Evolutionary conservation across 2,113 vertebrate genomes (phyloP), one percentile per base, ranked within the genome.

Genomic region (Pseudorhombus dupliciocellatus): DNA sequence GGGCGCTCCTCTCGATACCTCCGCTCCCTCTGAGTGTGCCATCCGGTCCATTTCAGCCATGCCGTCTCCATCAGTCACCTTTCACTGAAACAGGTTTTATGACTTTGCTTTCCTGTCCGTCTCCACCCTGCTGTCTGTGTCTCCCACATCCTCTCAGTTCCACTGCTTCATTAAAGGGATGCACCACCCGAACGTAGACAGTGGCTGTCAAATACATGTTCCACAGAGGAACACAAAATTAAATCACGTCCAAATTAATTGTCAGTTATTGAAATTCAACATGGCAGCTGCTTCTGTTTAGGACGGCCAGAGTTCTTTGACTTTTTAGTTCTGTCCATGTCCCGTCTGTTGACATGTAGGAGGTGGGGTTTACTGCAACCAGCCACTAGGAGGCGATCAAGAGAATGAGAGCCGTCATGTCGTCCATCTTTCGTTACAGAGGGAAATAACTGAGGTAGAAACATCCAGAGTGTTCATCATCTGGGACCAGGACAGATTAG

Each of bases 51-150:
- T 66, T 59, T 66, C 53, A n/a, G 70, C 5, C 16, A 26, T 64
- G 61, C 70, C 73, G 44, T 65, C 24, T 66, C 75, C 65, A 53
- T 85, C 73, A 76, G 31, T 77, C 70, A 71, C 25, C 4, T 77
- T 78, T 65, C 42, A 3, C 52, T 18, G 16, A 44, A 54, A 82
- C 25, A 65, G 70, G 50, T 68, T 84, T 76, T 75, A 73, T 30
- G 66, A 88, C 37, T 26, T 74, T 30, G 28, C 18, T 44, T 42
- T n/a, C 9, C 9, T 40, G 22, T 61, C 21, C 55, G 15, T 44
- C 51, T 21, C 55, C 28, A 16, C 57, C n/a, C 21, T 8, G 6
- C 46, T 9, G 12, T n/a, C 18, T 5, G 37, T 59, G 25, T n/a
- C 64, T 70, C 53, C 26, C 48, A 65, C 18, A 50, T 66, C 11